Evolutionary conservation across 2,888 invertebrate genomes (phyloP).

Genomic region (Auanema sp.): DNA sequence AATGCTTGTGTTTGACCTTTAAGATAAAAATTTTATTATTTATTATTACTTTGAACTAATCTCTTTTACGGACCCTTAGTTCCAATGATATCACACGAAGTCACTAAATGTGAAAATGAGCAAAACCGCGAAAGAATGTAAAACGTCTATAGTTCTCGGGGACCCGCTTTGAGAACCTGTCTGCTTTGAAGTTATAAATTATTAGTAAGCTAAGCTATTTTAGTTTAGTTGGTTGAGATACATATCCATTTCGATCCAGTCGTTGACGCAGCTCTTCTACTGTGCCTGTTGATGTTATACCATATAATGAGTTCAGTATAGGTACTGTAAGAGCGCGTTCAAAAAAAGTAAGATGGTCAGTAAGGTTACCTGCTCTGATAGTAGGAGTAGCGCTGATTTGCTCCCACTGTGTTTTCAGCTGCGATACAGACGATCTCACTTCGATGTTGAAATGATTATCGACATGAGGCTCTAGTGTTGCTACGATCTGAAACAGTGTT

Average conservation of each 20-base stretch:
- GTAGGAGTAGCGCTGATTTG: constrained; percentile 28
- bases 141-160: too few relatives aligned
- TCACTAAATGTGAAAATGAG: too few relatives aligned
- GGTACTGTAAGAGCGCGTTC: constrained; percentile 8
- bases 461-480: constrained; percentile 44
- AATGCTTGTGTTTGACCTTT: too few relatives aligned
- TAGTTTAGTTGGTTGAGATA: constrained; percentile 17
- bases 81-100: too few relatives aligned
- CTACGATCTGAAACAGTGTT: constrained; percentile 42
- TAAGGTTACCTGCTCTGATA: not conserved
- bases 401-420: constrained; percentile 61
- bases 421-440: constrained; percentile 49
- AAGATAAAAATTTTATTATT: too few relatives aligned
- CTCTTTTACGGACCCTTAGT: too few relatives aligned
- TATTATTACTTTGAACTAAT: too few relatives aligned
- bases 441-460: constrained; percentile 32
- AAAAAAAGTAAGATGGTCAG: not conserved
- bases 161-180: too few relatives aligned
- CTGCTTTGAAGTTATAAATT: too few relatives aligned
- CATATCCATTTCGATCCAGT: constrained; percentile 61
- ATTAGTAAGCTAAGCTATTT: too few relatives aligned
- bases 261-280: constrained; percentile 57
- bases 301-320: constrained; percentile 25
- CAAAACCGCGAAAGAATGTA: too few relatives aligned
- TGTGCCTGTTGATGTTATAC: constrained; percentile 41